phyloP scores from a whole-genome alignment of 2,113 vertebrate genomes.

The Australoheros scitulus region DNA sequence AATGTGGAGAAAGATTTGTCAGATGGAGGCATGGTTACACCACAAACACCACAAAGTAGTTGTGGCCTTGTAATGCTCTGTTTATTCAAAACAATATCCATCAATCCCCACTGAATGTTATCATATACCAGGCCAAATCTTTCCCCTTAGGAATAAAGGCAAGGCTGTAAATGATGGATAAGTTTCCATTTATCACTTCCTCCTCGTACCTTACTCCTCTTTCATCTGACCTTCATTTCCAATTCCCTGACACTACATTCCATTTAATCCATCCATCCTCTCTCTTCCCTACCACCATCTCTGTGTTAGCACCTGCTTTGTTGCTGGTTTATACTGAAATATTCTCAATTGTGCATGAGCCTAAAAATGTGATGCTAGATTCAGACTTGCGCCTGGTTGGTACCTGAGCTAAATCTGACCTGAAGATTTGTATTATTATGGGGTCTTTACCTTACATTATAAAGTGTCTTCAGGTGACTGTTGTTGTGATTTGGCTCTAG shows the following conservation, averaged over 20 bases:
- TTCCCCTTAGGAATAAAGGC: slow-evolving; percentile 15
- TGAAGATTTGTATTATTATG: no score
- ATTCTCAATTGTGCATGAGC: background rate
- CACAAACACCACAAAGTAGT: background rate
- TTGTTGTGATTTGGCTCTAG: no score
- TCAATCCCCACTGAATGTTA: slow-evolving; percentile 25
- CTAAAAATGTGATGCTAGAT: background rate
- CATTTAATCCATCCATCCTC: slow-evolving; percentile 45
- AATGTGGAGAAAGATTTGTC: slow-evolving; percentile 18
- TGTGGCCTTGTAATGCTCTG: background rate
- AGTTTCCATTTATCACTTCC: slow-evolving; percentile 25
- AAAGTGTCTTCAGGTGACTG: no score
- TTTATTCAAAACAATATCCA: slow-evolving; percentile 51
- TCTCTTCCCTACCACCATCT: background rate
- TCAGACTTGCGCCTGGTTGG: background rate
- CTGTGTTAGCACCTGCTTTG: background rate
- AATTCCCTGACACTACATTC: slow-evolving; percentile 55
- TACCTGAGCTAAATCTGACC: background rate
- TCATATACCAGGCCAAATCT: slow-evolving; percentile 18
- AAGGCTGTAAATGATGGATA: background rate
- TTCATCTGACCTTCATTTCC: slow-evolving; percentile 55
- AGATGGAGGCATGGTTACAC: slow-evolving; percentile 5
- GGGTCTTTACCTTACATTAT: no score
- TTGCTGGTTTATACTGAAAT: background rate
- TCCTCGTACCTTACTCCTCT: slow-evolving; percentile 17